These are phyloP conservation scores for Synergus umbraculus DNA, from an alignment of 2,888 invertebrate species.

Conservation along the genomic window DNA sequence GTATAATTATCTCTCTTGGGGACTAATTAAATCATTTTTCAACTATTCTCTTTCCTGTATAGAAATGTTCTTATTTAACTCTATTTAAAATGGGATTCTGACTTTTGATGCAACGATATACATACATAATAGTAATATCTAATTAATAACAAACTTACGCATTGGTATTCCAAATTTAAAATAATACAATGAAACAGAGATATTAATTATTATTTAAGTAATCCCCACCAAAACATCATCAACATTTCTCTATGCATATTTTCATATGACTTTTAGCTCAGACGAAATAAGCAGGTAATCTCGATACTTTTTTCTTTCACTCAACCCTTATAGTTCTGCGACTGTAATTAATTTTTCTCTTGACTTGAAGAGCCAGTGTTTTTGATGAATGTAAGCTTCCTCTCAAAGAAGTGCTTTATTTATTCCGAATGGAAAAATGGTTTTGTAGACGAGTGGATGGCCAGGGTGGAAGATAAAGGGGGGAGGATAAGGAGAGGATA, in stretches of 20 bases:
- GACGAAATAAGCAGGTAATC: neutral
- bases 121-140: too few relatives aligned
- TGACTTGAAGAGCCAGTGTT: conserved; percentile 6
- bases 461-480: conserved; percentile 27
- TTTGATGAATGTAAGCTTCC: neutral
- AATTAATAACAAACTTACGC: too few relatives aligned
- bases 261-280: neutral
- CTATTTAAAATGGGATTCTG: too few relatives aligned
- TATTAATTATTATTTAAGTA: too few relatives aligned
- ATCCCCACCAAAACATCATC: too few relatives aligned
- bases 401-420: conserved; percentile 59
- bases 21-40: neutral
- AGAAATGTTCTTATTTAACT: too few relatives aligned
- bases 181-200: too few relatives aligned
- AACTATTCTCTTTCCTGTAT: neutral
- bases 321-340: neutral
- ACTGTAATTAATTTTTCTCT: conserved; percentile 10
- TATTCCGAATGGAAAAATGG: conserved; percentile 59
- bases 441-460: conserved; percentile 46
- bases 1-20: neutral
- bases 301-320: neutral
- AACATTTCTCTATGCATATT: too few relatives aligned
- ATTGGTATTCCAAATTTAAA: too few relatives aligned
- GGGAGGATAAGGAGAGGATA: conserved; percentile 47
- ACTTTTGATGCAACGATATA: too few relatives aligned